Conservation (phyloP, 2,888 invertebrate species). For the Drosophila infuscata region DNA sequence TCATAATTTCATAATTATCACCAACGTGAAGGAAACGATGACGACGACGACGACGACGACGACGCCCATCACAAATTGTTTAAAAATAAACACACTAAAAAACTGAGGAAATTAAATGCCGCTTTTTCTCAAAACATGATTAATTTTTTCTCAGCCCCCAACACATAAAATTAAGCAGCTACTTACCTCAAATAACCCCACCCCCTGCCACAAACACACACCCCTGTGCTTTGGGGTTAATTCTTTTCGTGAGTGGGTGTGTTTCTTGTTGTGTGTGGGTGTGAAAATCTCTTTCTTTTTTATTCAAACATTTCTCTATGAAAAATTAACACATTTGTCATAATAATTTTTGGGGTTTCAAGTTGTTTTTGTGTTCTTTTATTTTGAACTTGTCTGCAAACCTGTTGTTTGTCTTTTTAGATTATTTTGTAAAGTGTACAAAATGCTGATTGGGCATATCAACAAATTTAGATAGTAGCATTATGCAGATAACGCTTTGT, state of each 20-base stretch:
- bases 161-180: neutral
- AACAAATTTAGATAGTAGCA: constrained; percentile 3
- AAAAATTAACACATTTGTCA: constrained; percentile 4
- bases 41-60: too few relatives aligned
- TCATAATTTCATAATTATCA: constrained; percentile 10
- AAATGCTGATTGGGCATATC: constrained; percentile 27
- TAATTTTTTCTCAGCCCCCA: neutral
- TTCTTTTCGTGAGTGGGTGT: neutral
- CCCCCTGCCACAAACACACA: neutral
- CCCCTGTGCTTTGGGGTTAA: neutral
- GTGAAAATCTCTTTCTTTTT: neutral
- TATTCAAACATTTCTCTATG: neutral
- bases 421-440: neutral
- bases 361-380: neutral
- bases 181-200: neutral
- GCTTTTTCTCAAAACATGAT: neutral
- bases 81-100: neutral
- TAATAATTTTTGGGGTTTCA: neutral
- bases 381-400: neutral
- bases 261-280: constrained; percentile 3
- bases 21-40: neutral
- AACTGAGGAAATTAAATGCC: neutral
- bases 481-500: constrained; percentile 19
- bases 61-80: neutral
- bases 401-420: neutral